Evolutionary conservation across 2,113 vertebrate species (phyloP), one percentile per base, ranked within the genome.

Genomic region (Phrynosoma platyrhinos): DNA sequence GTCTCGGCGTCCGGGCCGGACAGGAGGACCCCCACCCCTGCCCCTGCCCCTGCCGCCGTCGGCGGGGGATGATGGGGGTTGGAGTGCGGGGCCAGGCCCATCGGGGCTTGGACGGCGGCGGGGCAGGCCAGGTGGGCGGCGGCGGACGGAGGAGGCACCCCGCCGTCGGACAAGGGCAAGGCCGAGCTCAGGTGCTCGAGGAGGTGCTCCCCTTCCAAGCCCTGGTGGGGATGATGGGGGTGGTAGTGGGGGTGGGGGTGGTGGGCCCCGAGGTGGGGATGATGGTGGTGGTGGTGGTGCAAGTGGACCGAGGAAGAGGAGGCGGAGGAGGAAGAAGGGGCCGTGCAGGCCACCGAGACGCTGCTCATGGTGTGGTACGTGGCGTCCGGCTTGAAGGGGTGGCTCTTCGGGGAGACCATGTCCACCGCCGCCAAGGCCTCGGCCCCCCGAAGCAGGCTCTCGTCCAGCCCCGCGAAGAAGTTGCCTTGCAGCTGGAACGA

Each of bases 311-410:
- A 98, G 58, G 96, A 97, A 10, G 47, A 47, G 47, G 47, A 47
- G 47, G 7, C 47, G 5, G 47, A 7, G 5, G 98, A 98, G 58
- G 96, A 97, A 10, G 98, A 96, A 87, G 98, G 97, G 8, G 98
- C 98, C 91, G 98, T 98, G 52, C 98, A 98, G 74, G 98, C 97
- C 95, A 98, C 98, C 85, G 98, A 97, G 96, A 98, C 98, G 93
- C 98, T 97, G 94, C 97, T 98, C 98, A 99, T 99, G 95, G 98
- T 99, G 96, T 99, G 98, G 95, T 99, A 99, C 66, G 98, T 98
- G 87, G 98, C 98, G 91, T 98, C 98, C 2, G 98, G 98, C 91
- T 99, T 99, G 97, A 98, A 99, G n/a, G 98, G 98, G 84, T 98
- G 98, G 18, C 96, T 98, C 94, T 98, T 98, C 94, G 98, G 98